Evolutionary conservation across 2,797 vertebrate species (phyloP), one percentile per base, ranked within the genome.

Genomic region (Trematomus bernacchii): DNA sequence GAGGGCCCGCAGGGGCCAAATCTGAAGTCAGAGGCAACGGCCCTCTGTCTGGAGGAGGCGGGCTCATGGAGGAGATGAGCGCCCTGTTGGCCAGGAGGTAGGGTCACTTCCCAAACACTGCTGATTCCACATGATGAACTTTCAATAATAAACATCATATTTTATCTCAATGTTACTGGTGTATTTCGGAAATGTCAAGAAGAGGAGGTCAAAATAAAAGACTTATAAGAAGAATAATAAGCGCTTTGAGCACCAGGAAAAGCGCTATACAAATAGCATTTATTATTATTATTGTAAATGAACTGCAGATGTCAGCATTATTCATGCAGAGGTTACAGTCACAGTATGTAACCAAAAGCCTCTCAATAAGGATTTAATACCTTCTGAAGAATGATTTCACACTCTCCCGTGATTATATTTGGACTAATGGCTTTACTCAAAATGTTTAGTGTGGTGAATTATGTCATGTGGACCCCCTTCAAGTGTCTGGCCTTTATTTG

Each of bases 21-120:
- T 65, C 96, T 15, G 98, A 99, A 1, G 40, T 95, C 60, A 95
- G 97, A 71, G 97, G 97, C 58, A 99, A 98, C 44, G 98, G 97
- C 37, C 97, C 96, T 0, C 93, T 98, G 79, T 92, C 97, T 6
- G 97, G 95, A 83, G 98, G 98, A 77, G 97, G 97, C 74, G 98
- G 98, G 19, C 93, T 99, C 16, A 99, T 99, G 98, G 98, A 99
- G 87, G 98, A 99, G 90, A 99, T 99, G 98, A 99, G 98, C 0
- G 98, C 98, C 81, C 94, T 99, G 84, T 94, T 99, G 94, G 98
- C 98, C 90, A 96, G 98, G 92, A 98, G 98, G 98, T 99, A 88
- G 78, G 14, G 60, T 19, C 68, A 27, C 60, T 43, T 19, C 10
- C 30, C 9, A 15, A 27, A 13, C 47, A 48, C 40, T 58, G 15